Conservation (phyloP, 2,113 vertebrate genomes). For the Phalacrocorax carbo region DNA sequence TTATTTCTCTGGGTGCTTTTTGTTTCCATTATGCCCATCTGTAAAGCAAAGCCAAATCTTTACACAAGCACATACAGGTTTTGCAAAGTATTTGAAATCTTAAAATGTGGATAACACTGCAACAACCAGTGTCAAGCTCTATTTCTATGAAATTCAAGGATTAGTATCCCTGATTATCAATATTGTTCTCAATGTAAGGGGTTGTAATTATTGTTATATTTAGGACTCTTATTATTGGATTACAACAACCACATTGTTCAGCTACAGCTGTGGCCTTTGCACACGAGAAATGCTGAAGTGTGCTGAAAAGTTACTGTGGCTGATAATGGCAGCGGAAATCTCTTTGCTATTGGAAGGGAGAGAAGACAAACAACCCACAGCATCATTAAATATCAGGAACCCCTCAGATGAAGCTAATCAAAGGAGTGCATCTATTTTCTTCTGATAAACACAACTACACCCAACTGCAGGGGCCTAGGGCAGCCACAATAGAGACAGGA, state of each 20-base stretch:
- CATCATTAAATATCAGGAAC: not conserved
- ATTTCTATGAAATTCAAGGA: conserved; percentile 11
- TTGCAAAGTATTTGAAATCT: conserved; percentile 8
- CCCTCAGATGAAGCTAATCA: not conserved
- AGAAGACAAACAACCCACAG: not conserved
- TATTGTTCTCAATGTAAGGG: conserved; percentile 34
- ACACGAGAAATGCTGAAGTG: not conserved
- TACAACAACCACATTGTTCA: conserved; percentile 26
- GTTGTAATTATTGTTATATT: conserved; percentile 58
- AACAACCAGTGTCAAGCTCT: not conserved
- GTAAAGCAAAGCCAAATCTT: not conserved
- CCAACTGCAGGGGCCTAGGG: not conserved
- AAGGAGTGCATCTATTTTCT: not conserved
- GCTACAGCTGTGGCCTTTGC: conserved; percentile 52
- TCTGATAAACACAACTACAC: not conserved
- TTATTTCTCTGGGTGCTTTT: not conserved
- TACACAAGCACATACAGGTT: not conserved
- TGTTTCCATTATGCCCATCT: not conserved
- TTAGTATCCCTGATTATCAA: conserved; percentile 45
- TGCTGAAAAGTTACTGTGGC: conserved; percentile 22
- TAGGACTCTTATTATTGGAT: conserved; percentile 41
- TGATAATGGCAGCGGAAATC: not conserved
- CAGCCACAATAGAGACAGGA: not conserved
- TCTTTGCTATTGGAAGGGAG: not conserved
- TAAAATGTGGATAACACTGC: not conserved